Evolutionary conservation across 2,113 vertebrate species (phyloP), one percentile per base, ranked within the genome.

Genomic region (Sinocyclocheilus rhinocerous): DNA sequence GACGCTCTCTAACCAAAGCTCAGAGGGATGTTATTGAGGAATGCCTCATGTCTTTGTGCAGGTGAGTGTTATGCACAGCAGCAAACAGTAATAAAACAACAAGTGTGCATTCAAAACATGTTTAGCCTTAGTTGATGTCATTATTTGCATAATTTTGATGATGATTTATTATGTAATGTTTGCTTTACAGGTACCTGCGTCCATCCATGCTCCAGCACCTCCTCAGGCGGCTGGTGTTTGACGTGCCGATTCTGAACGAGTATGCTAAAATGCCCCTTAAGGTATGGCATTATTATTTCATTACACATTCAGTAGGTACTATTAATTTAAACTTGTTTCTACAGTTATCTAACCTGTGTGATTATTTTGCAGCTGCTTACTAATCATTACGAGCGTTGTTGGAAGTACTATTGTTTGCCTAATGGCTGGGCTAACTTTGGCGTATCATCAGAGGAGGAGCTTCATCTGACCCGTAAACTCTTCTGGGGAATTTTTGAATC

Each of bases 401-500:
- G 97, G 97, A 97, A 98, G 88, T 98, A 98, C 83, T 98, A 98
- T 86, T 98, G 97, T 87, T 95, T 98, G 59, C 97, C 97, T 67
- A 97, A 97, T 0, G 97, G 97, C 61, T 98, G 97, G 97, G 97
- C 95, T 86, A 98, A 96, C 92, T 97, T 96, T 11, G 97, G 97
- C 4, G 91, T 98, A 24, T 95, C 96, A 36, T 98, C 97, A 0
- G 97, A 98, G 86, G 97, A 98, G 89, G 97, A 98, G 90, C 95
- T 98, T 59, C 97, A 98, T 89, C 93, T 98, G 63, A 97, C 96
- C 1, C 95, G 97, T 7, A 98, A 98, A 88, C 96, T 98, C 86
- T 98, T 98, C 91, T 98, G 97, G 97, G 97, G 97, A 79, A 98
- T 98, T 89, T 98, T 98, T 92, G 97, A 98, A 88, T 98, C 97